Base-by-base conservation (phyloP, 1,140 invertebrate species). In the Brachystomella parvula region DNA sequence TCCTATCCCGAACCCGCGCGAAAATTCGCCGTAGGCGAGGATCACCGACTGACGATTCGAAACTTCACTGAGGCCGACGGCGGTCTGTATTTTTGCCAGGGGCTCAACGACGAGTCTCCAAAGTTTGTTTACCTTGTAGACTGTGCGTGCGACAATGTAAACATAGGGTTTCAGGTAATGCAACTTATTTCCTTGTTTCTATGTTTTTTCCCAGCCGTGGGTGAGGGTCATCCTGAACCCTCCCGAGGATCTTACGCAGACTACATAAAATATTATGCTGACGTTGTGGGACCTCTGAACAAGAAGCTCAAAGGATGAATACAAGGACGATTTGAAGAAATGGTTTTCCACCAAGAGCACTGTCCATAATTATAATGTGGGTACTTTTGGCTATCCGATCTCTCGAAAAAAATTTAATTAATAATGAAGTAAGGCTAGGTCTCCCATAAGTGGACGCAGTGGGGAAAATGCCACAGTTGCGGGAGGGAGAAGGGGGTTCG, bases 91-190 rank as follows among this genome's bases (percentile, higher is more conserved):
- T 59, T 59, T 32, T 59, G 57, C 30, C 57, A 59, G 30, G 57
- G 57, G 6, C 57, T 59, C 15, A 21, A 59, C 21, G 57, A 59
- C 21, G 21, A 3, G 9, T 59, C 57, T 9, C 21, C 57, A 28
- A 59, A 59, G 21, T 59, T 59, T 31, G 30, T 29, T 24, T 59
- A 29, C 30, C 57, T 59, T 31, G 57, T 59, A 3, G 57, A 59
- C 12, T 3, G 24, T 59, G 24, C 6, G 26, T n/a, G 9, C 57
- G 15, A 28, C 9, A 29, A 29, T 56, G 9, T 56, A 17, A 12
- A 56, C 15, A 44, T 26, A 9, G 15, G 6, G 15, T 56, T 12
- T 26, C 15, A 56, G 24, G 9, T 56, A 9, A 6, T 17, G 49
- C 9, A 56, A 26, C 9, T 28, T 29, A 31, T 3, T 29, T 19